Base-by-base conservation (phyloP, 2,113 vertebrate species). In the Bucco capensis region DNA sequence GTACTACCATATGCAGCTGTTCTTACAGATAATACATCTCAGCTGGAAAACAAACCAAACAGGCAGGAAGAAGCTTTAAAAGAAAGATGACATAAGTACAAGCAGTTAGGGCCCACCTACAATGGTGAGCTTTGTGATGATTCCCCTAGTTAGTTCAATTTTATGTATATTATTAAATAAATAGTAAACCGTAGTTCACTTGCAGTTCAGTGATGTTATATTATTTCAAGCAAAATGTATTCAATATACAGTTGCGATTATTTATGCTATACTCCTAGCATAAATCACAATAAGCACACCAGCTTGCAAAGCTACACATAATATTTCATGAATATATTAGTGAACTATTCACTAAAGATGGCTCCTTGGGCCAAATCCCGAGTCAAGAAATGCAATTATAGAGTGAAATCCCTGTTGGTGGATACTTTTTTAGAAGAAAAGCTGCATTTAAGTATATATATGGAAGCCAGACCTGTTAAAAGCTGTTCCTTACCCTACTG, bases 401-500 rank as follows among this genome's bases (percentile, higher is more conserved):
- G 38, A 74, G n/a, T n/a, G 69, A 87, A 94, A 90, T 65, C 76
- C 62, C 58, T 80, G 42, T 54, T 73, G 62, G 12, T 54, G 23
- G 10, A 57, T 33, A 27, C 58, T 53, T 95, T 86, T 72, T 30
- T 54, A 91, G 50, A 91, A 88, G 38, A 75, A 57, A 90, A 67
- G 37, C 71, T 72, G 60, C 64, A 93, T 61, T 94, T 90, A 84
- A 93, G 60, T 91, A 94, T 72, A 50, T 69, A 88, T 42, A 75
- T 87, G 93, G 90, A 91, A 89, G 58, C 19, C 33, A 81, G 94
- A 93, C 42, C 78, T 89, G 62, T 86, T 88, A 96, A 96, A 97
- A 86, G 86, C 70, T 90, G 67, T 53, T 38, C 64, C 74, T 79
- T 70, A 70, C 38, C 66, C 91, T 88, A 91, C 66, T 78, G 79